These are phyloP conservation scores for Saguinus imperator DNA, from an alignment of 2,113 vertebrate species.

Conservation along the genomic window DNA sequence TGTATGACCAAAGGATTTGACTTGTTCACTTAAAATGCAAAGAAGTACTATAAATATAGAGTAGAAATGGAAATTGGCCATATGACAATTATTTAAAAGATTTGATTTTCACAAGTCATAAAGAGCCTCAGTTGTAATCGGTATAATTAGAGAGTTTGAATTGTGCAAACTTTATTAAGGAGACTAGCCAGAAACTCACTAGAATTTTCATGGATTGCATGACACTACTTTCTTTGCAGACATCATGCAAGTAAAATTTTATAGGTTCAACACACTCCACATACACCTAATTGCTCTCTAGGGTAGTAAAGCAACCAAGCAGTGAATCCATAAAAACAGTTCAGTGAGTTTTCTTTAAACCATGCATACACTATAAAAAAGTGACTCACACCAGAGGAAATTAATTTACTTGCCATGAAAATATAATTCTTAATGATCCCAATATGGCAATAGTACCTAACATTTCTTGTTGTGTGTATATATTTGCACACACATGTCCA, in stretches of 20 bases:
- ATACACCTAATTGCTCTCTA: neutral
- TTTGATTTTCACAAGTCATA: neutral
- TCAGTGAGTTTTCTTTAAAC: neutral
- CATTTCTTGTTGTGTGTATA: neutral
- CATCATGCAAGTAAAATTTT: neutral
- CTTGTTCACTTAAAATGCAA: neutral
- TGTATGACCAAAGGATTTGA: neutral
- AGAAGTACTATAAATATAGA: neutral
- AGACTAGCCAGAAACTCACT: neutral
- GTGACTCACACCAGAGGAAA: neutral
- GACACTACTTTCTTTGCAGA: neutral
- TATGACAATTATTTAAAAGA: neutral
- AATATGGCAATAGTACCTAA: neutral
- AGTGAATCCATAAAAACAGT: neutral
- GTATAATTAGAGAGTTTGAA: neutral
- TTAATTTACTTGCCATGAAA: neutral
- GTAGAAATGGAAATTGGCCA: neutral
- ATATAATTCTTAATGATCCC: neutral
- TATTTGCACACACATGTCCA: neutral
- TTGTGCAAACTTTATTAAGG: neutral
- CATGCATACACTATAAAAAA: neutral
- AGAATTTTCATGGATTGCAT: neutral
- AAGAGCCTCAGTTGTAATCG: neutral
- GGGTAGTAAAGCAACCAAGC: neutral
- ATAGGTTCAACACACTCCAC: neutral